These are phyloP conservation scores for Python bivittatus DNA, from an alignment of 2,113 vertebrate species.

Conservation along the genomic window DNA sequence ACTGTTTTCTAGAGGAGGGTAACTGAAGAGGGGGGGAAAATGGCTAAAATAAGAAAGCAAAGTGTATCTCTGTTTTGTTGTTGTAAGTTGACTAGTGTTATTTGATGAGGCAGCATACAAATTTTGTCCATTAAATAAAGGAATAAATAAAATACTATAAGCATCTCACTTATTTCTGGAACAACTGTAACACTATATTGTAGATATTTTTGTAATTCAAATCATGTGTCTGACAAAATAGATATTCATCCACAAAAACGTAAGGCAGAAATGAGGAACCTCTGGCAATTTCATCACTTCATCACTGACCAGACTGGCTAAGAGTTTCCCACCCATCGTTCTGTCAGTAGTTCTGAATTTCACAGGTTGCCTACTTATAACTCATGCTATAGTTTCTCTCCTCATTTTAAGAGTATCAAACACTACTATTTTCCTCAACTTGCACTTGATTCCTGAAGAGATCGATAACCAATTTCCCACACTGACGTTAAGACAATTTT, in stretches of 20 bases:
- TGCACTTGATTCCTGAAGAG: not conserved
- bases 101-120: not conserved
- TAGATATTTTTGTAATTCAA: not conserved
- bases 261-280: not conserved
- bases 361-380: not conserved
- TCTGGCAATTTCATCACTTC: not conserved
- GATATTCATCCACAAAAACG: not conserved
- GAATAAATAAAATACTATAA: not conserved
- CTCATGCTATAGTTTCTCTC: not conserved
- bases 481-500: not conserved
- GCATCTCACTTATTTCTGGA: not conserved
- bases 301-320: not conserved
- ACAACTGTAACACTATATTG: not conserved
- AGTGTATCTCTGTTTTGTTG: not conserved
- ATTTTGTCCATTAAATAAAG: not conserved
- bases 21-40: not conserved
- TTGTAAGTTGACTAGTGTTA: not conserved
- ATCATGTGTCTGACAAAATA: not conserved
- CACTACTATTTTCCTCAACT: not conserved
- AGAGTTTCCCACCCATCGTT: not conserved
- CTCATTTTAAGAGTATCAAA: not conserved
- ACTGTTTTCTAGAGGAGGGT: not conserved
- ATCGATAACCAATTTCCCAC: not conserved
- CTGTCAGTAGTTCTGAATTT: not conserved
- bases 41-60: not conserved